Conservation (phyloP, 2,888 invertebrate species). For the Rhimphoctona megacephalus region DNA sequence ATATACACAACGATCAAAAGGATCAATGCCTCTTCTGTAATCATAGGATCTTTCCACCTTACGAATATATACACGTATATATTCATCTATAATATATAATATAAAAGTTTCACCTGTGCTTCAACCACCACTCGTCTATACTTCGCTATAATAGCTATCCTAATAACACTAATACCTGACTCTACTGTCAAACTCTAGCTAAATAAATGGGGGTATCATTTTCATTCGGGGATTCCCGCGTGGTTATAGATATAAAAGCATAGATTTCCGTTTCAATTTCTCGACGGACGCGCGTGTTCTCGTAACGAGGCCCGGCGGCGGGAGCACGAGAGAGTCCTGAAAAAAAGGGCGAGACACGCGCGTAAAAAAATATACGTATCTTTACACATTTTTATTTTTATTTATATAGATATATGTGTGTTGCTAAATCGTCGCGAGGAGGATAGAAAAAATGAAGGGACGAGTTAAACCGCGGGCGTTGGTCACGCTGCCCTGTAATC, state of each 20-base stretch:
- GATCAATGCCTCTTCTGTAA: conserved; percentile 57
- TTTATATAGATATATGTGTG: conserved; percentile 7
- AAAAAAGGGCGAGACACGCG: conserved; percentile 59
- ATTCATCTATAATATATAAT: not conserved
- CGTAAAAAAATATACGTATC: conserved; percentile 14
- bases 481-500: conserved; percentile 83
- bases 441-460: conserved; percentile 57
- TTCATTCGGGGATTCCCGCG: conserved; percentile 10
- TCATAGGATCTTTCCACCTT: conserved; percentile 43
- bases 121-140: conserved; percentile 5
- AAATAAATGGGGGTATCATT: conserved; percentile 45
- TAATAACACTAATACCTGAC: conserved; percentile 55
- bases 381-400: not conserved
- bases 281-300: conserved; percentile 65
- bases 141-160: conserved; percentile 45
- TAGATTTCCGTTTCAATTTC: conserved; percentile 79
- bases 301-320: conserved; percentile 75
- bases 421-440: conserved; percentile 55
- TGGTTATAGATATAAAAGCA: conserved; percentile 12
- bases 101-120: conserved; percentile 38
- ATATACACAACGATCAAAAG: conserved; percentile 38
- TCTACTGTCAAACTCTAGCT: conserved; percentile 35
- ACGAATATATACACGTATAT: not conserved
- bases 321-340: conserved; percentile 4
- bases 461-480: conserved; percentile 74